These are phyloP conservation scores for Bedellia somnulentella DNA, from an alignment of 2,888 invertebrate species.

Conservation along the genomic window DNA sequence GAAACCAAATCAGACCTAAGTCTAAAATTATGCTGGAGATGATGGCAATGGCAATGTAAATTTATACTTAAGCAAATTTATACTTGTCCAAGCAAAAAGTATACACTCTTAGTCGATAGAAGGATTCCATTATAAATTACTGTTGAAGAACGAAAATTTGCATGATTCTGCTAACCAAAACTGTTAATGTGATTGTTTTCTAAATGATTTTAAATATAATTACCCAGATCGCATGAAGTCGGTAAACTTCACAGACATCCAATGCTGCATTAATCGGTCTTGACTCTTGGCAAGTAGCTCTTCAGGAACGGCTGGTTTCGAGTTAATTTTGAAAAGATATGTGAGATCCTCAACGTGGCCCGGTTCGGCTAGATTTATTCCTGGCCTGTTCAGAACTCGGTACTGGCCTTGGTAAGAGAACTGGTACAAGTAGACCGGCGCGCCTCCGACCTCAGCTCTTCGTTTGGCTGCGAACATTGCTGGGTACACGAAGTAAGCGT, in stretches of 20 bases:
- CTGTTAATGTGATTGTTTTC: no score
- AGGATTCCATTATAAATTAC: no score
- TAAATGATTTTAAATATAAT: no score
- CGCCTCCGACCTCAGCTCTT: slow-evolving; percentile 18
- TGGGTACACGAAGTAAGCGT: slow-evolving; percentile 29
- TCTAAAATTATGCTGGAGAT: no score
- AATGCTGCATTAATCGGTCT: slow-evolving; percentile 22
- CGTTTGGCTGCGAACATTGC: slow-evolving; percentile 24
- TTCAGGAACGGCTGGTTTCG: slow-evolving; percentile 13
- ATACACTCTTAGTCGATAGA: no score
- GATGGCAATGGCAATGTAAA: no score
- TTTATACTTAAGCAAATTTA: no score
- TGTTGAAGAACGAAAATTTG: no score
- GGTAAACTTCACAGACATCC: no score
- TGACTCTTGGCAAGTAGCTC: slow-evolving; percentile 1
- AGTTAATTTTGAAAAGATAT: slow-evolving; percentile 45
- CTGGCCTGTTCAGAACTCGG: slow-evolving; percentile 41
- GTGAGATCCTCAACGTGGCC: slow-evolving; percentile 64
- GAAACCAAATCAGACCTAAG: no score
- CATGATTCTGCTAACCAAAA: no score
- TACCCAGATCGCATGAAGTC: slow-evolving; percentile 34
- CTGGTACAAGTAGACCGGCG: slow-evolving; percentile 53
- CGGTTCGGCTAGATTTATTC: slow-evolving; percentile 42
- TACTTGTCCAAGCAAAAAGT: no score
- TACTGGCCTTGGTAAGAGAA: slow-evolving; percentile 51